These are phyloP conservation scores for Novumbra hubbsi DNA, from an alignment of 2,797 vertebrate species.

Conservation along the genomic window DNA sequence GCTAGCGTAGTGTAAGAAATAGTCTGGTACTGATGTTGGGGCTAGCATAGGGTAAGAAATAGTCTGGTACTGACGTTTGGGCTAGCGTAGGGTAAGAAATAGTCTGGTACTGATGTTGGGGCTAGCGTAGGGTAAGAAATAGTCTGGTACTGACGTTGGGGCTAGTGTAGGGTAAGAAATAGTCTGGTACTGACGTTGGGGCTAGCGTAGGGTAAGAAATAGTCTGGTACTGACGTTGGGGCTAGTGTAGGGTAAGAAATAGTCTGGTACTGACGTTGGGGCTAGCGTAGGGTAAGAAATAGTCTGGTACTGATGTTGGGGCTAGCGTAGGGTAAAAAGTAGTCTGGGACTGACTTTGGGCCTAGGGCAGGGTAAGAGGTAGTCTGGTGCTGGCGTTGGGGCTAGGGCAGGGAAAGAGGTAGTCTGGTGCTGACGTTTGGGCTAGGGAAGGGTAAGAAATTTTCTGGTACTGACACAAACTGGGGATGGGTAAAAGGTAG, in stretches of 20 bases:
- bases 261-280: not conserved
- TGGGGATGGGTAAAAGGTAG: not conserved
- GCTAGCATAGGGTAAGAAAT: not conserved
- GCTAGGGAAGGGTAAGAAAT: no score
- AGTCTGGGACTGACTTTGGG: not conserved
- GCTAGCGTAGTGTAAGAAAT: not conserved
- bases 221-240: not conserved
- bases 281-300: not conserved
- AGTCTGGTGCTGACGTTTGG: not conserved
- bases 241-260: not conserved
- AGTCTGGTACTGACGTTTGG: not conserved
- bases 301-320: not conserved
- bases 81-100: not conserved
- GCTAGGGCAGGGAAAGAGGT: not conserved
- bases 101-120: not conserved
- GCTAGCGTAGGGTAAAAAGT: no score
- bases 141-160: not conserved
- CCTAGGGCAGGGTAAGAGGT: not conserved
- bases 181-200: not conserved
- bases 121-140: not conserved
- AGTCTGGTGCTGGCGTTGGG: not conserved
- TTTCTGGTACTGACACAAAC: not conserved
- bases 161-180: not conserved
- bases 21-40: no score
- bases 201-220: not conserved